Evolutionary conservation across 2,888 invertebrate species (phyloP), one percentile per base, ranked within the genome.

Genomic region (Apoda limacodes): DNA sequence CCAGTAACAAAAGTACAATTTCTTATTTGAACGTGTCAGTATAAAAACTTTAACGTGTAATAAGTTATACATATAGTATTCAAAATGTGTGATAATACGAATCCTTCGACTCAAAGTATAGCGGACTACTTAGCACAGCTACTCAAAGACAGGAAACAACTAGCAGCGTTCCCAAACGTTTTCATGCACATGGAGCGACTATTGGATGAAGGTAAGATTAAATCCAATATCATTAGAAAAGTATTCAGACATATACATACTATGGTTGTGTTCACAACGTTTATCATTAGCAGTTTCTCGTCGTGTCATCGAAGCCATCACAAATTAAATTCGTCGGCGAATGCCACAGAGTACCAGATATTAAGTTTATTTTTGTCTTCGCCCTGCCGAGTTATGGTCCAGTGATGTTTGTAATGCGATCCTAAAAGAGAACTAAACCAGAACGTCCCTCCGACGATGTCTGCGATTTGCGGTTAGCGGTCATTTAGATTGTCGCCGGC

Each of bases 91-190:
- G 82, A 82, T 69, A 75, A 68, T 70, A 80, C 64, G 69, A 78
- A 64, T 75, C 85, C 88, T 61, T 92, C 90, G 75, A 94, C 94
- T 83, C 94, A 95, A 82, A 95, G 94, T 85, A 93, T 95, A 85
- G 96, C 98, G 83, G 98, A 99, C 86, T 99, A 99, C 86, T 88
- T 99, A 87, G 97, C 98, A 76, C 98, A 99, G 86, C 89, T 99
- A 85, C 88, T 99, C 76, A 99, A 99, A 88, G 99, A 99, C 88
- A 95, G 98, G 86, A 98, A 98, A 86, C 98, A 98, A 86, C 88
- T 99, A 78, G 95, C 96, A 67, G 98, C 98, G 71, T 97, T 99
- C 85, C 98, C 98, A 57, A 98, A 97, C 87, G 95, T 98, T 81
- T 99, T 99, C 86, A 90, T 95, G 84, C 98, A 99, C 85, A 90